Conservation (phyloP, 2,888 invertebrate genomes). For the Drosophila buzzatii region DNA sequence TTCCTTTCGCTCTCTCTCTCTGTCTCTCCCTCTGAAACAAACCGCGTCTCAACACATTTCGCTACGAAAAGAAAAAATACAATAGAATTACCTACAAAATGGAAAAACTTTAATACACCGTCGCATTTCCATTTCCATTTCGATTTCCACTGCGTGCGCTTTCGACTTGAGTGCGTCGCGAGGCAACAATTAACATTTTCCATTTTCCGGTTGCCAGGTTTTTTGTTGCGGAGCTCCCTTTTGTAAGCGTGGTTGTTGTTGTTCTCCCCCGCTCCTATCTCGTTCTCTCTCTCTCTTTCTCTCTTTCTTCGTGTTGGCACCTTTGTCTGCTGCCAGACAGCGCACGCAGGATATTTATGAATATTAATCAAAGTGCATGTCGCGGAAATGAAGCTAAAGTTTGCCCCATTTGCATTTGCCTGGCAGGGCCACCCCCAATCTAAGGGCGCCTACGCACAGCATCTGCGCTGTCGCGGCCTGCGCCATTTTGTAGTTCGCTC, state of each 20-base stretch:
- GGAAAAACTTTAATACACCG: constrained; percentile 51
- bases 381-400: constrained; percentile 59
- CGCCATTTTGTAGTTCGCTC: constrained; percentile 58
- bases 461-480: constrained; percentile 32
- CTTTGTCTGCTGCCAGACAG: constrained; percentile 42
- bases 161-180: constrained; percentile 76
- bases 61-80: constrained; percentile 35
- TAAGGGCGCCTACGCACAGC: constrained; percentile 18
- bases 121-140: constrained; percentile 54
- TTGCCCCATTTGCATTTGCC: constrained; percentile 48
- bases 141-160: constrained; percentile 66
- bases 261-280: neutral
- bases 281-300: neutral
- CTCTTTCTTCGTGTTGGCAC: constrained; percentile 13
- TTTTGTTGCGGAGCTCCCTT: constrained; percentile 34
- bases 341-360: constrained; percentile 71
- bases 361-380: constrained; percentile 74
- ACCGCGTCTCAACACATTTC: constrained; percentile 56
- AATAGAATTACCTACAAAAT: constrained; percentile 59
- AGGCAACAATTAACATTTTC: constrained; percentile 79
- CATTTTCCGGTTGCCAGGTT: constrained; percentile 78
- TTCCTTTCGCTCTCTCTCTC: neutral
- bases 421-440: constrained; percentile 18
- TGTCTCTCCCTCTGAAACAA: constrained; percentile 18
- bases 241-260: constrained; percentile 19